Evolutionary conservation across 2,888 invertebrate genomes (phyloP).

Genomic region (Diarsia mendica): DNA sequence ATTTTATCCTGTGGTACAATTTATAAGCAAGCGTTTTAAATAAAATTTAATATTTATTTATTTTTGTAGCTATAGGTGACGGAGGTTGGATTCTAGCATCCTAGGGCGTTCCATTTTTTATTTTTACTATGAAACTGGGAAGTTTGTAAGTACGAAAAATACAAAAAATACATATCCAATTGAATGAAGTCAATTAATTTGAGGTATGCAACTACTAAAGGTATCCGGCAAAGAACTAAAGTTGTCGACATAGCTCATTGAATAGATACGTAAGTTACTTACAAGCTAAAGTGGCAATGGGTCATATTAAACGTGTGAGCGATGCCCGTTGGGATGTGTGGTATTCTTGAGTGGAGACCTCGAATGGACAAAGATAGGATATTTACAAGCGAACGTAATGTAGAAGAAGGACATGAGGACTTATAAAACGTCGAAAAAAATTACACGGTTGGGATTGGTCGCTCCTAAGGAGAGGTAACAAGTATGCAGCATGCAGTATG

Average conservation of each 20-base stretch:
- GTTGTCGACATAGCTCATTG: background rate
- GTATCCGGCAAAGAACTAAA: background rate
- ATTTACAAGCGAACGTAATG: background rate
- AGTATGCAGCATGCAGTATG: too few relatives aligned
- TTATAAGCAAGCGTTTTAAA: background rate
- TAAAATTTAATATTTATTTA: too few relatives aligned
- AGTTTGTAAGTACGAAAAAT: background rate
- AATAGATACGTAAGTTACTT: too few relatives aligned
- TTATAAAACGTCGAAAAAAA: too few relatives aligned
- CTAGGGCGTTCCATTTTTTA: background rate
- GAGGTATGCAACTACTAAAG: background rate
- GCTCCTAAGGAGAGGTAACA: too few relatives aligned
- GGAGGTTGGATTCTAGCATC: too few relatives aligned
- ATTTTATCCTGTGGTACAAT: conserved; percentile 64
- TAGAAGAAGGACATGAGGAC: too few relatives aligned
- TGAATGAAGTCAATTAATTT: too few relatives aligned
- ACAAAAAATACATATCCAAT: too few relatives aligned
- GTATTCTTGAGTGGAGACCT: background rate
- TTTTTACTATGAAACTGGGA: background rate
- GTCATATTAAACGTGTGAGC: background rate
- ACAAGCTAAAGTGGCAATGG: too few relatives aligned
- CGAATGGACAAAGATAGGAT: background rate
- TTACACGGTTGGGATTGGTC: too few relatives aligned
- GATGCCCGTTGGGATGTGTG: background rate
- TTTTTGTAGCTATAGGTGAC: too few relatives aligned